Evolutionary conservation across 2,797 vertebrate genomes (phyloP).

Genomic region (Peromyscus attwateri): DNA sequence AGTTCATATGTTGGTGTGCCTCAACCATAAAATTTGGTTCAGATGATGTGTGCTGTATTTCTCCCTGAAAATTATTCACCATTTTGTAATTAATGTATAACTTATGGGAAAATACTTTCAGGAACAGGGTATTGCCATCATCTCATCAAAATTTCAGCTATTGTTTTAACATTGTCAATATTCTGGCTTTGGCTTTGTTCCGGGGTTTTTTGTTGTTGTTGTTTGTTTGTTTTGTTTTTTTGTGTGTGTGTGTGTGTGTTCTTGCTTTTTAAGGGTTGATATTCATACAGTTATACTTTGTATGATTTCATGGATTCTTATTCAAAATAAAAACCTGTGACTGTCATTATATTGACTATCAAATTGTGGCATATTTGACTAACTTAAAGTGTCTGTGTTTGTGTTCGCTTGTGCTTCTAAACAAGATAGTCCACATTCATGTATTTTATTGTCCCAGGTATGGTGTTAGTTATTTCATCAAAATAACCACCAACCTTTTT

Average conservation of each 20-base stretch:
- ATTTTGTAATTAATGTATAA: slow-evolving; percentile 54
- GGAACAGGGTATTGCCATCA: slow-evolving; percentile 18
- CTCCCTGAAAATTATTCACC: slow-evolving; percentile 54
- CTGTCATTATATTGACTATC: slow-evolving; percentile 30
- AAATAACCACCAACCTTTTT: slow-evolving; percentile 12
- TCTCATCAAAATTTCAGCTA: slow-evolving; percentile 20
- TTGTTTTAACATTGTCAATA: slow-evolving; percentile 25
- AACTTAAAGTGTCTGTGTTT: not conserved
- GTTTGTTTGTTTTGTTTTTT: too few species aligned
- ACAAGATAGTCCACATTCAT: slow-evolving; percentile 10
- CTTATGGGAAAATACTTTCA: slow-evolving; percentile 23
- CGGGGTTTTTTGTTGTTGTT: not conserved
- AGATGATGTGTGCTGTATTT: slow-evolving; percentile 18
- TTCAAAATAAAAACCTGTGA: slow-evolving; percentile 25
- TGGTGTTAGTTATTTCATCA: not conserved
- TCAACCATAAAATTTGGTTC: slow-evolving; percentile 55
- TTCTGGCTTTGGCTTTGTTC: slow-evolving; percentile 17
- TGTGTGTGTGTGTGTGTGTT: too few species aligned
- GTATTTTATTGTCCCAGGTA: not conserved
- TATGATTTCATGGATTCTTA: slow-evolving; percentile 55
- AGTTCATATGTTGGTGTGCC: slow-evolving; percentile 38
- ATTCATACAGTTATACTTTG: slow-evolving; percentile 45
- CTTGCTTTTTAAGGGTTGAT: not conserved
- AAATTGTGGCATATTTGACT: slow-evolving; percentile 26
- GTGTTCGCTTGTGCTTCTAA: not conserved